phyloP scores from a whole-genome alignment of 2,797 vertebrate species.

The Platyrinchus mystaceus region DNA sequence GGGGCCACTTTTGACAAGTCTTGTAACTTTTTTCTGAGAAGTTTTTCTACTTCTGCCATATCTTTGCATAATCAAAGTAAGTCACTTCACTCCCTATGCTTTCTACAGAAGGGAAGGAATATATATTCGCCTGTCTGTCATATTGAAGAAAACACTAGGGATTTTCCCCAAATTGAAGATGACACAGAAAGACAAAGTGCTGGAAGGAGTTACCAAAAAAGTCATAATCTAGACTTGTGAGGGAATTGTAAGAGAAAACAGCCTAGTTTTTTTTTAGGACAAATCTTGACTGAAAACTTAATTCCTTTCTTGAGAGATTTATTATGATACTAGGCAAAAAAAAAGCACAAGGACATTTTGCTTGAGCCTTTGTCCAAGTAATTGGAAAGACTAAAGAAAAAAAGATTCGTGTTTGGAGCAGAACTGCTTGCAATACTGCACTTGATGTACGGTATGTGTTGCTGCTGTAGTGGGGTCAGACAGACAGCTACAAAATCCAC shows the following conservation, averaged over 20 bases:
- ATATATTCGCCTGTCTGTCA: background rate
- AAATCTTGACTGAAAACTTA: background rate
- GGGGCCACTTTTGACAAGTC: background rate
- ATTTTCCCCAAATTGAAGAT: background rate
- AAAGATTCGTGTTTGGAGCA: background rate
- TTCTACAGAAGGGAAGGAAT: background rate
- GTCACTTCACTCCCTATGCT: background rate
- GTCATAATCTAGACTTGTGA: background rate
- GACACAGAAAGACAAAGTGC: background rate
- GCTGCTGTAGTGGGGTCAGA: background rate
- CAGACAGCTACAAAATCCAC: background rate
- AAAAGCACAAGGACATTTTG: background rate
- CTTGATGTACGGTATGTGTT: background rate
- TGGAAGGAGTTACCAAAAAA: background rate
- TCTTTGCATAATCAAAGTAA: background rate
- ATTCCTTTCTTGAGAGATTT: background rate
- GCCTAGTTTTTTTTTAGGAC: background rate
- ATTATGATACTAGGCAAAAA: background rate
- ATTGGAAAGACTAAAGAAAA: background rate
- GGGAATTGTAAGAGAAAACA: background rate
- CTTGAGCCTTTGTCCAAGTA: background rate
- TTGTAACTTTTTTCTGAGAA: background rate
- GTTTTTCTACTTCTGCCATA: background rate
- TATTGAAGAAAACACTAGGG: background rate
- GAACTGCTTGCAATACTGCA: background rate